phyloP scores from a whole-genome alignment of 1,140 invertebrate species.

The Drosophila serrata region DNA sequence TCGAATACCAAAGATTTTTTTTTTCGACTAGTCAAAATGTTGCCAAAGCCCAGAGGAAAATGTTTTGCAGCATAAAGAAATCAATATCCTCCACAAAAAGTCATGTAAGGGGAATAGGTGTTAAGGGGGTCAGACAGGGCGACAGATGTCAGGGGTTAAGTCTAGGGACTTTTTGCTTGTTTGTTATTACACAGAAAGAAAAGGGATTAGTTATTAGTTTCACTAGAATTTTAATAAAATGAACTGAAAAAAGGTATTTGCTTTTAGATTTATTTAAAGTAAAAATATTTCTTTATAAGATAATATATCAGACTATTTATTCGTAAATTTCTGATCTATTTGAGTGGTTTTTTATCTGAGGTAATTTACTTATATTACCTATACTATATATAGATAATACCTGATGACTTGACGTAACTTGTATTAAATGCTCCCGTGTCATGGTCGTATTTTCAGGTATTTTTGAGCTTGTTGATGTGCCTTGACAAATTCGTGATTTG shows the following conservation, averaged over 20 bases:
- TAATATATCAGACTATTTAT: neutral
- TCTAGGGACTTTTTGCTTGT: slow-evolving; percentile 13
- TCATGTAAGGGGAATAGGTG: neutral
- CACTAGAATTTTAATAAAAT: neutral
- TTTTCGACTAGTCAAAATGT: slow-evolving; percentile 28
- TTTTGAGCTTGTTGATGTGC: slow-evolving; percentile 31
- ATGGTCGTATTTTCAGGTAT: slow-evolving; percentile 30
- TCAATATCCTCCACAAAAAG: slow-evolving; percentile 27
- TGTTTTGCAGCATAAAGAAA: slow-evolving; percentile 36
- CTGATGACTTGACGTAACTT: slow-evolving; percentile 17
- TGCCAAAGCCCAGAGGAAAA: slow-evolving; percentile 37
- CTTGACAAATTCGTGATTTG: slow-evolving; percentile 76
- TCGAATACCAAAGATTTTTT: slow-evolving; percentile 27
- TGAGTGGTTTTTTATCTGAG: neutral
- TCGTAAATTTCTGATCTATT: too few species aligned
- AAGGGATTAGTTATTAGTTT: neutral
- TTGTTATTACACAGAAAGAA: neutral
- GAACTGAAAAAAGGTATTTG: neutral
- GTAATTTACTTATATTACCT: too few species aligned
- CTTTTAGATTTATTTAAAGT: neutral
- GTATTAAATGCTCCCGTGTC: slow-evolving; percentile 34
- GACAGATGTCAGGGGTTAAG: slow-evolving; percentile 39
- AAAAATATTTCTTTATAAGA: neutral
- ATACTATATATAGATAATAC: neutral
- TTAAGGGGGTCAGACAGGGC: slow-evolving; percentile 18